These are phyloP conservation scores for Rhingia rostrata DNA, from an alignment of 2,888 invertebrate genomes.

Conservation along the genomic window DNA sequence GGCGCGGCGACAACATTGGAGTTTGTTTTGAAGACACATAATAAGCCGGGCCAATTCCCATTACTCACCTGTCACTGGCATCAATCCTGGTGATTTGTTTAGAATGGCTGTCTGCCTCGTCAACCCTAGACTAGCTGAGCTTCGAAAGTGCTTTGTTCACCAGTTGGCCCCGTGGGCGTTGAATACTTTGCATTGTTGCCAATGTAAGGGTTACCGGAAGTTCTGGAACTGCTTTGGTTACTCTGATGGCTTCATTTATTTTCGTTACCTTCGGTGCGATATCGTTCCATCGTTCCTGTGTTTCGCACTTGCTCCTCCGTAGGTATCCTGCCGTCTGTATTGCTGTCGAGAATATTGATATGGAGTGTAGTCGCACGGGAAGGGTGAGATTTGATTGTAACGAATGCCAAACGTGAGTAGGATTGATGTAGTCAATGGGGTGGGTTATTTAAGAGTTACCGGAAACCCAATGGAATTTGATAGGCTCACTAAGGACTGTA, in stretches of 20 bases:
- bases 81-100: constrained; percentile 74
- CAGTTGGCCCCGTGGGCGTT: not conserved
- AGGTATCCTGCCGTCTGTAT: constrained; percentile 6
- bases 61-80: constrained; percentile 73
- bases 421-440: constrained; percentile 50
- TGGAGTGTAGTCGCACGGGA: not conserved
- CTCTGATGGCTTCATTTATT: constrained; percentile 72
- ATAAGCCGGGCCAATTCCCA: constrained; percentile 72
- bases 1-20: constrained; percentile 18
- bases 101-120: constrained; percentile 44
- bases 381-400: constrained; percentile 38
- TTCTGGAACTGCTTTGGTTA: constrained; percentile 51
- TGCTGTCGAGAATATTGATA: constrained; percentile 58
- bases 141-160: constrained; percentile 42
- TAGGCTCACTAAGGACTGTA: constrained; percentile 45
- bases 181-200: constrained; percentile 19
- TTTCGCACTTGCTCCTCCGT: not conserved
- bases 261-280: constrained; percentile 58
- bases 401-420: constrained; percentile 61
- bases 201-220: constrained; percentile 37
- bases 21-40: constrained; percentile 65
- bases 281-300: not conserved
- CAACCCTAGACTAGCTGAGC: constrained; percentile 23
- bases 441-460: constrained; percentile 9
- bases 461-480: constrained; percentile 29